Conservation (phyloP, 2,888 invertebrate species). For the Ormyrus rosae region DNA sequence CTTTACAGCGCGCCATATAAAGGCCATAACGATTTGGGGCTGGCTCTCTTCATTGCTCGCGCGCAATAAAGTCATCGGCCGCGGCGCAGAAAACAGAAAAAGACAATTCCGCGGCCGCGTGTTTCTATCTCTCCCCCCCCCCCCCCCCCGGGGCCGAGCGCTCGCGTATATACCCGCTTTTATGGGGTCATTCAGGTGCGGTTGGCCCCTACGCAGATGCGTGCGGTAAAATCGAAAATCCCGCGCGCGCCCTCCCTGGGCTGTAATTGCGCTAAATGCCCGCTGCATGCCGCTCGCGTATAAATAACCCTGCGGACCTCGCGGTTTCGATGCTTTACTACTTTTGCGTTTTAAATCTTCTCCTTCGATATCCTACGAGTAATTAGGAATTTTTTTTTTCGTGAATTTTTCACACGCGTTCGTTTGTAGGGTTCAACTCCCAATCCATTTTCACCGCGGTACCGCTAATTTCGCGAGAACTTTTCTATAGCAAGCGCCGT, state of each 20-base stretch:
- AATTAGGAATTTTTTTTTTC: too few species aligned
- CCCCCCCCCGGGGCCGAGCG: too few species aligned
- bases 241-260: background rate
- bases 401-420: too few species aligned
- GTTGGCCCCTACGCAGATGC: conserved; percentile 26
- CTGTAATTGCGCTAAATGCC: conserved; percentile 8
- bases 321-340: too few species aligned
- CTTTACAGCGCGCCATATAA: conserved; percentile 53
- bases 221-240: conserved; percentile 46
- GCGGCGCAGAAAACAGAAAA: conserved; percentile 39
- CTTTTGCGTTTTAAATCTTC: too few species aligned
- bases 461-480: too few species aligned
- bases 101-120: conserved; percentile 42
- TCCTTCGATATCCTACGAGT: too few species aligned
- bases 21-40: conserved; percentile 49
- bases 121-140: background rate
- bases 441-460: too few species aligned
- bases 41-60: conserved; percentile 37
- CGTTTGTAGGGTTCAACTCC: too few species aligned
- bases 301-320: too few species aligned
- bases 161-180: conserved; percentile 11
- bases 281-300: background rate
- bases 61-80: conserved; percentile 55
- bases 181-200: conserved; percentile 40
- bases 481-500: too few species aligned